Evolutionary conservation across 1,140 invertebrate species (phyloP).

Genomic region (Cydia pomonella): DNA sequence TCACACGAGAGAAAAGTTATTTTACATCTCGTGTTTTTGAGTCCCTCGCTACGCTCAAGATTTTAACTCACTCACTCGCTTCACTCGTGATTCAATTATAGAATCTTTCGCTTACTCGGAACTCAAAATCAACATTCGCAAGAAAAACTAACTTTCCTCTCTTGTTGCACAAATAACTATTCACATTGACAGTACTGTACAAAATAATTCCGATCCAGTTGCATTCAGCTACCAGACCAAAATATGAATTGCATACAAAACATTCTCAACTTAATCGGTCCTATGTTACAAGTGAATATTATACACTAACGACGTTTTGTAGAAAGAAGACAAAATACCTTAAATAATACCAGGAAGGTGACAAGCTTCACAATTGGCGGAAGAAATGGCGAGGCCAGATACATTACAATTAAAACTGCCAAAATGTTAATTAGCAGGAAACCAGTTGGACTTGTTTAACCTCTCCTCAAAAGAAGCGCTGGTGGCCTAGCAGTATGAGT

Average conservation of each 20-base stretch:
- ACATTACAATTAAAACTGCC: constrained; percentile 13
- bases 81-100: no score
- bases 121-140: no score
- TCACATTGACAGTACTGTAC: neutral
- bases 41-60: no score
- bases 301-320: neutral
- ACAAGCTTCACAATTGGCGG: constrained; percentile 13
- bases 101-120: no score
- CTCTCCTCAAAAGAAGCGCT: no score
- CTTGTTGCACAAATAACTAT: no score
- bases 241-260: neutral
- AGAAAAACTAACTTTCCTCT: no score
- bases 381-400: constrained; percentile 3
- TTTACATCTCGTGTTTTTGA: no score
- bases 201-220: constrained; percentile 19
- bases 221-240: neutral
- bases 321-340: neutral
- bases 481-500: no score
- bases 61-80: no score
- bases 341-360: constrained; percentile 4
- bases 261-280: neutral
- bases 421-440: constrained; percentile 1
- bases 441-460: neutral
- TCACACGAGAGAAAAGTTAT: no score
- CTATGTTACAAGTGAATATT: neutral